phyloP scores from a whole-genome alignment of 2,888 invertebrate species.

The Galeruca laticollis region DNA sequence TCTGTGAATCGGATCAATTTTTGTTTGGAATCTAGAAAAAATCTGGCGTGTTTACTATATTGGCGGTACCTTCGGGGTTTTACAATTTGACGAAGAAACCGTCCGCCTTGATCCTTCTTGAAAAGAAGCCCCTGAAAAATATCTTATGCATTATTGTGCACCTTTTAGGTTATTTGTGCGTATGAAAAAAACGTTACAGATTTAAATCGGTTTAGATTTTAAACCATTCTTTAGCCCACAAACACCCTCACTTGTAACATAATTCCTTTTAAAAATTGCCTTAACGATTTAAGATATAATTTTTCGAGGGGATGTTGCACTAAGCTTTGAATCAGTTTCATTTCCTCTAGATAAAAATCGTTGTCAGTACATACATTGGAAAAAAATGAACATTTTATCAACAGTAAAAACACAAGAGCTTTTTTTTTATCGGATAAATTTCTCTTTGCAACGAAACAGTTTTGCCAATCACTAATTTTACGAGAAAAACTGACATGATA shows the following conservation, averaged over 20 bases:
- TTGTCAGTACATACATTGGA: not conserved
- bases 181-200: conserved; percentile 58
- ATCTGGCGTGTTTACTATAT: too few species aligned
- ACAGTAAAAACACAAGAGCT: too few species aligned
- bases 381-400: too few species aligned
- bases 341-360: not conserved
- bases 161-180: conserved; percentile 58
- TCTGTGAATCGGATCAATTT: too few species aligned
- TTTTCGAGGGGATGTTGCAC: not conserved
- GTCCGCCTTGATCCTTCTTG: conserved; percentile 6
- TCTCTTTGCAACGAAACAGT: too few species aligned
- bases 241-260: conserved; percentile 42
- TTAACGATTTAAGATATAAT: conserved; percentile 25
- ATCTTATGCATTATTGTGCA: conserved; percentile 63
- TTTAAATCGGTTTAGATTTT: conserved; percentile 43
- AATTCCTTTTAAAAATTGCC: conserved; percentile 30
- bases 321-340: not conserved
- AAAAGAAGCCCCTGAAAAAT: conserved; percentile 54
- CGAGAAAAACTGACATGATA: too few species aligned
- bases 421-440: too few species aligned
- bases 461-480: too few species aligned
- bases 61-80: conserved; percentile 5
- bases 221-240: conserved; percentile 30
- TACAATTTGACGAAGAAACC: not conserved
- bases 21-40: too few species aligned